Evolutionary conservation across 2,797 vertebrate genomes (phyloP).

Genomic region (Poeciliopsis gracilis): DNA sequence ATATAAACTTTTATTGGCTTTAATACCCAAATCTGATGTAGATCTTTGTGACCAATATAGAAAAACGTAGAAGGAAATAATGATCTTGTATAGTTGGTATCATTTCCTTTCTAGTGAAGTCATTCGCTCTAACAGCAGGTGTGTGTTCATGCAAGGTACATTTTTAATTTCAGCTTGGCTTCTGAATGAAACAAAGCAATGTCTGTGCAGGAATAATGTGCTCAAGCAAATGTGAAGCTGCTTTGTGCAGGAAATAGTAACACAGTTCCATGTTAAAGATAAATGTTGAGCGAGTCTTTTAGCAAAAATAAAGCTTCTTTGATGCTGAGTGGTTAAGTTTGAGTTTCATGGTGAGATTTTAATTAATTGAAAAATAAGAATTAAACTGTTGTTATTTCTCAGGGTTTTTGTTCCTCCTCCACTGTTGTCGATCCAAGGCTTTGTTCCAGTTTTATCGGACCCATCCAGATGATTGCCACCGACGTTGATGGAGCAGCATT

Average conservation of each 20-base stretch:
- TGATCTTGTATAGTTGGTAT: background rate
- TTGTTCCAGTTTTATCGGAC: conserved; percentile 1
- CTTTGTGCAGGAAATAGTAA: background rate
- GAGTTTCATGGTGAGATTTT: background rate
- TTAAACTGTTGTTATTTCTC: background rate
- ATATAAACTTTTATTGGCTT: background rate
- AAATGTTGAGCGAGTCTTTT: conserved; percentile 1
- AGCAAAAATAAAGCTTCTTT: background rate
- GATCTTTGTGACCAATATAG: background rate
- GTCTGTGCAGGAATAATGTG: background rate
- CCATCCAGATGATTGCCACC: background rate
- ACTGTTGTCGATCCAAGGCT: conserved; percentile 18
- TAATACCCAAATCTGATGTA: background rate
- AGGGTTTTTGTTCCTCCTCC: background rate
- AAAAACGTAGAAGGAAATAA: background rate
- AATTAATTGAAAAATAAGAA: too few species aligned
- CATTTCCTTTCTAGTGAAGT: background rate
- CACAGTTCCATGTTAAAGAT: background rate
- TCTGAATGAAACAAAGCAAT: conserved; percentile 6
- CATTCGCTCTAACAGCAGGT: conserved; percentile 18
- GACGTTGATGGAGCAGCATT: conserved; percentile 32
- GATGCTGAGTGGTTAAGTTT: background rate
- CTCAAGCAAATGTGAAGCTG: background rate
- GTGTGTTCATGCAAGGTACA: background rate
- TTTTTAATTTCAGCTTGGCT: background rate